These are phyloP conservation scores for Oscheius sp. DNA, from an alignment of 2,888 invertebrate species.

Conservation along the genomic window DNA sequence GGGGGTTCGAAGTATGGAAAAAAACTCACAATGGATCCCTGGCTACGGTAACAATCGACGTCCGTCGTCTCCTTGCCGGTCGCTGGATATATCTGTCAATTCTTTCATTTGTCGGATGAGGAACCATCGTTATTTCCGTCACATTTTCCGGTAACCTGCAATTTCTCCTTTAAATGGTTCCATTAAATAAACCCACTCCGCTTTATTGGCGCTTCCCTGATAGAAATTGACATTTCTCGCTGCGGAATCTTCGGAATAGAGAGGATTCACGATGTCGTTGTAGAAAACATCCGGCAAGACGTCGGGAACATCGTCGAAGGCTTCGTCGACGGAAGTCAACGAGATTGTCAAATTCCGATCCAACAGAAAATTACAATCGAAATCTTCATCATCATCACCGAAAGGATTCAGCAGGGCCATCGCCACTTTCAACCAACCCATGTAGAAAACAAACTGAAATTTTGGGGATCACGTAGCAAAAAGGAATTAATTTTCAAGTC, in stretches of 20 bases:
- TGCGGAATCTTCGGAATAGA: constrained; percentile 49
- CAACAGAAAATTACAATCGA: constrained; percentile 55
- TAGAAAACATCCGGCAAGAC: constrained; percentile 54
- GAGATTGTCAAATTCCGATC: constrained; percentile 52
- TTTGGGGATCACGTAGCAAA: no score
- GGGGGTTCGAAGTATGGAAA: background rate
- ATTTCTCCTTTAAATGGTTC: background rate
- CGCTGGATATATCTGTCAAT: constrained; percentile 40
- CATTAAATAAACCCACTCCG: constrained; percentile 9
- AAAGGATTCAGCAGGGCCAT: constrained; percentile 58
- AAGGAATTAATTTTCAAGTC: no score
- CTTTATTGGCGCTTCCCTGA: constrained; percentile 52
- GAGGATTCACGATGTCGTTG: constrained; percentile 55
- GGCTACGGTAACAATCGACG: constrained; percentile 26
- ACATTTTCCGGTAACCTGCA: constrained; percentile 46
- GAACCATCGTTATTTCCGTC: constrained; percentile 50
- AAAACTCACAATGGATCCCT: constrained; percentile 8
- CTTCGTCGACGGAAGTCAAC: constrained; percentile 50
- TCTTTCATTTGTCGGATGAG: constrained; percentile 55
- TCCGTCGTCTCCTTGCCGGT: constrained; percentile 28
- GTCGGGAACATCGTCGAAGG: constrained; percentile 47
- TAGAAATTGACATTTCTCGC: constrained; percentile 54
- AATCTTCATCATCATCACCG: constrained; percentile 58
- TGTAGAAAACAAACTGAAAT: constrained; percentile 49
- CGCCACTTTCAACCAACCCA: constrained; percentile 58